Evolutionary conservation across 2,797 vertebrate genomes (phyloP).

Genomic region (Peromyscus nudipes): DNA sequence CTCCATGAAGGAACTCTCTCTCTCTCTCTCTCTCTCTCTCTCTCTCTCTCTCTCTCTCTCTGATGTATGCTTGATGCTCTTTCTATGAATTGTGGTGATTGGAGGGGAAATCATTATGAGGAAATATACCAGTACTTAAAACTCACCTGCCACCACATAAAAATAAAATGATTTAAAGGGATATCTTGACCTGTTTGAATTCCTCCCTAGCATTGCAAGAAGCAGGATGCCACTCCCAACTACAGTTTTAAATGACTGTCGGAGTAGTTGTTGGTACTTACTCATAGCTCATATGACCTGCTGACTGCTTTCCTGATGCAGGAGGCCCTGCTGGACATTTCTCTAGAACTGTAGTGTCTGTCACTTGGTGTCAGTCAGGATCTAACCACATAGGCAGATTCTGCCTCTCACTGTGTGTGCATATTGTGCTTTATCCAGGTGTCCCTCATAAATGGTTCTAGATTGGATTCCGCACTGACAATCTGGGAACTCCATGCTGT

Average conservation of each 20-base stretch:
- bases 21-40: neutral
- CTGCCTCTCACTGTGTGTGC: neutral
- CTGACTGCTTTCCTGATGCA: neutral
- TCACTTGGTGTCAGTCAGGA: neutral
- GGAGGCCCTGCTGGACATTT: neutral
- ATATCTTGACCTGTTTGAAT: neutral
- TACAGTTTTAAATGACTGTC: neutral
- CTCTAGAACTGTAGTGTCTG: neutral
- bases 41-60: neutral
- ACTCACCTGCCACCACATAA: neutral
- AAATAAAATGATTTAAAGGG: constrained; percentile 16
- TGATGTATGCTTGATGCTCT: neutral
- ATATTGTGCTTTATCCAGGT: neutral
- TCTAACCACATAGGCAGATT: neutral
- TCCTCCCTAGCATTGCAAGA: neutral
- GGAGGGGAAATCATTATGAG: neutral
- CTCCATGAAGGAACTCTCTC: neutral
- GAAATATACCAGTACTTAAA: neutral
- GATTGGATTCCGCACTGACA: neutral
- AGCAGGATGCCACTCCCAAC: neutral
- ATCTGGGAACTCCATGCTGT: neutral
- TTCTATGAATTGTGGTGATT: neutral
- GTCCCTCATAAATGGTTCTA: neutral
- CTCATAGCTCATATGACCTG: neutral
- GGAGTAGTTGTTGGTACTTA: neutral